Percentiles rank a stretch among this genome's conserved stretches.
These are phyloP conservation scores for Synergus gifuensis DNA, from an alignment of 2,888 invertebrate genomes.

Conservation along the genomic window DNA sequence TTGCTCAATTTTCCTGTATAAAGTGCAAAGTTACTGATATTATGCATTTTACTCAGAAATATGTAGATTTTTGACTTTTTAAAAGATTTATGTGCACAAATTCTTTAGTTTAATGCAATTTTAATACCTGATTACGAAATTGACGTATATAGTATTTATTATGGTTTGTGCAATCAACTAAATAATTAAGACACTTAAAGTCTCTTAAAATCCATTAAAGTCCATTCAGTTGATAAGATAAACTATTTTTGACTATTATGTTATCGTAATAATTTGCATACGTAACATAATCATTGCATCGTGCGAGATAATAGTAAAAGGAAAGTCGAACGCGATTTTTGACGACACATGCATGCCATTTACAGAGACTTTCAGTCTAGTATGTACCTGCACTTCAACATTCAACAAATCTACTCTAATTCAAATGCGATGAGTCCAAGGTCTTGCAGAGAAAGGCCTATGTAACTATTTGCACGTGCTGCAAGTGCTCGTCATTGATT, in stretches of 20 bases:
- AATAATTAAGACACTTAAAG: no score
- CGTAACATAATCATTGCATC: background rate
- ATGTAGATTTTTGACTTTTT: background rate
- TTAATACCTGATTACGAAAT: background rate
- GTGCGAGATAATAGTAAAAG: constrained; percentile 2
- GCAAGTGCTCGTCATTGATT: constrained; percentile 30
- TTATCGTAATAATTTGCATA: background rate
- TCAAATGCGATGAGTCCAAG: constrained; percentile 50
- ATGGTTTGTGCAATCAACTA: background rate
- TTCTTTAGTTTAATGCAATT: background rate
- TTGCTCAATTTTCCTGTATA: background rate
- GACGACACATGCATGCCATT: constrained; percentile 4
- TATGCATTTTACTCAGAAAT: background rate
- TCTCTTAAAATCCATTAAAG: no score
- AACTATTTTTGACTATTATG: background rate
- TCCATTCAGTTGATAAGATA: no score
- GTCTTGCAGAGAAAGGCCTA: constrained; percentile 52
- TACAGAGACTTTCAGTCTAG: background rate
- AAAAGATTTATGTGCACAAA: background rate
- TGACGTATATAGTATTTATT: background rate
- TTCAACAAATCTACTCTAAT: constrained; percentile 50
- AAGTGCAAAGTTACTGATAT: background rate
- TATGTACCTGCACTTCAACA: constrained; percentile 42
- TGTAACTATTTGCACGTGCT: constrained; percentile 16
- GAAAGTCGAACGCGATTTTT: constrained; percentile 7